A percentile compares a stretch with the other conserved stretches of the same genome.
Evolutionary conservation across 2,797 vertebrate genomes (phyloP).

Genomic region (Philypnodon macrostomus): DNA sequence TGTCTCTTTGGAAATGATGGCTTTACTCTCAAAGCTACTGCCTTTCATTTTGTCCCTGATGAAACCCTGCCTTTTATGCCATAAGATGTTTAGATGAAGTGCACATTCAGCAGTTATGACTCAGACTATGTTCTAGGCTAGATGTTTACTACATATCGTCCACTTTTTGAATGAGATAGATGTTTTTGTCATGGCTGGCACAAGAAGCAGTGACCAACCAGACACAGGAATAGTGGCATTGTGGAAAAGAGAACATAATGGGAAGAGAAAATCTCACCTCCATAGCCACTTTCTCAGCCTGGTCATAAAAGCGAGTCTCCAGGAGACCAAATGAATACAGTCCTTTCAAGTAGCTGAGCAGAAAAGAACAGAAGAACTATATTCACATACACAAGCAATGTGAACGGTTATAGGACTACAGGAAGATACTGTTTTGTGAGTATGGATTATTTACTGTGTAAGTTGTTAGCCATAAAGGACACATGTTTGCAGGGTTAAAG

Average conservation of each 20-base stretch:
- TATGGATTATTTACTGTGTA: not conserved
- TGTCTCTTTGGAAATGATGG: not conserved
- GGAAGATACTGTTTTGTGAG: no score
- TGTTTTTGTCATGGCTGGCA: constrained; percentile 4
- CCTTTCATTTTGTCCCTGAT: constrained; percentile 8
- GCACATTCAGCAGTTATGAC: constrained; percentile 7
- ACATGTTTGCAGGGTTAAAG: not conserved
- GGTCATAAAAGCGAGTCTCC: constrained; percentile 87
- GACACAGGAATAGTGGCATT: constrained; percentile 1
- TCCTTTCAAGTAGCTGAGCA: constrained; percentile 89
- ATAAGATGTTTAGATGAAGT: constrained; percentile 20
- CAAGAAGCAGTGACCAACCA: not conserved
- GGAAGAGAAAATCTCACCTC: constrained; percentile 80
- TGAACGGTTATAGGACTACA: no score
- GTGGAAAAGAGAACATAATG: not conserved
- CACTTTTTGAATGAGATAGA: constrained; percentile 6
- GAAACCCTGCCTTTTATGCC: constrained; percentile 4
- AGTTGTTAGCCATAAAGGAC: constrained; percentile 2
- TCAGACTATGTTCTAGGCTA: not conserved
- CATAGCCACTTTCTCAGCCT: constrained; percentile 85
- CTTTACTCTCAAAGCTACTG: constrained; percentile 5
- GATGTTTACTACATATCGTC: constrained; percentile 13
- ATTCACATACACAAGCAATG: not conserved
- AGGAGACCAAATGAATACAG: constrained; percentile 91
- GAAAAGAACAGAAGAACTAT: constrained; percentile 4